These are phyloP conservation scores for Thalassophryne amazonica DNA, from an alignment of 2,797 vertebrate species.

Conservation along the genomic window DNA sequence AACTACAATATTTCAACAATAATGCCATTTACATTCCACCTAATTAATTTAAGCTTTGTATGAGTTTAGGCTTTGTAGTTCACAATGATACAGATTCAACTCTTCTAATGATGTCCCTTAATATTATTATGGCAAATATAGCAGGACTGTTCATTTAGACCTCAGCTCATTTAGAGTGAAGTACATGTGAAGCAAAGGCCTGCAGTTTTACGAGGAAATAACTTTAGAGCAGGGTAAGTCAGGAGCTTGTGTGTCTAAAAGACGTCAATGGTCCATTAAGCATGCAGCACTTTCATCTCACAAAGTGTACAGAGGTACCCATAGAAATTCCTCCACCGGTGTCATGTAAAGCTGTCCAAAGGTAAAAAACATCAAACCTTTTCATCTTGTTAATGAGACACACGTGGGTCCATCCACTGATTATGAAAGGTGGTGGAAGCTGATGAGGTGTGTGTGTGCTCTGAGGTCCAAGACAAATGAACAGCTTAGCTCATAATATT, in stretches of 20 bases:
- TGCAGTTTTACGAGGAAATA: slow-evolving; percentile 41
- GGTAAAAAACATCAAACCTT: slow-evolving; percentile 15
- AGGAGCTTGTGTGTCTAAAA: slow-evolving; percentile 28
- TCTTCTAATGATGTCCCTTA: slow-evolving; percentile 8
- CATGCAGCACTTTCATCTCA: slow-evolving; percentile 4
- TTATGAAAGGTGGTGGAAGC: slow-evolving; percentile 15
- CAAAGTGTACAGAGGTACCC: background rate
- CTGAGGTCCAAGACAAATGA: background rate
- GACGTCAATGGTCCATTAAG: slow-evolving; percentile 20
- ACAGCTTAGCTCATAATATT: background rate
- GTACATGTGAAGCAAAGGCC: slow-evolving; percentile 18
- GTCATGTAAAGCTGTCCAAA: slow-evolving; percentile 4
- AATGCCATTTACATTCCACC: slow-evolving; percentile 52
- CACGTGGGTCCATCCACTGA: background rate
- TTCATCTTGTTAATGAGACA: slow-evolving; percentile 15
- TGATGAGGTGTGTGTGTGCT: background rate
- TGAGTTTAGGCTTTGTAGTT: slow-evolving; percentile 37
- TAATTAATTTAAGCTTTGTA: slow-evolving; percentile 52
- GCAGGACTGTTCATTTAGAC: slow-evolving; percentile 18
- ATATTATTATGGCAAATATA: slow-evolving; percentile 27
- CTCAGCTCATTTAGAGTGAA: slow-evolving; percentile 21
- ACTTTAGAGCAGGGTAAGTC: slow-evolving; percentile 14
- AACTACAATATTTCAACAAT: slow-evolving; percentile 52
- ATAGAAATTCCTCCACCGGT: background rate
- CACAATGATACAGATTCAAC: slow-evolving; percentile 23